Conservation (phyloP, 1,140 invertebrate genomes). For the Mya arenaria region DNA sequence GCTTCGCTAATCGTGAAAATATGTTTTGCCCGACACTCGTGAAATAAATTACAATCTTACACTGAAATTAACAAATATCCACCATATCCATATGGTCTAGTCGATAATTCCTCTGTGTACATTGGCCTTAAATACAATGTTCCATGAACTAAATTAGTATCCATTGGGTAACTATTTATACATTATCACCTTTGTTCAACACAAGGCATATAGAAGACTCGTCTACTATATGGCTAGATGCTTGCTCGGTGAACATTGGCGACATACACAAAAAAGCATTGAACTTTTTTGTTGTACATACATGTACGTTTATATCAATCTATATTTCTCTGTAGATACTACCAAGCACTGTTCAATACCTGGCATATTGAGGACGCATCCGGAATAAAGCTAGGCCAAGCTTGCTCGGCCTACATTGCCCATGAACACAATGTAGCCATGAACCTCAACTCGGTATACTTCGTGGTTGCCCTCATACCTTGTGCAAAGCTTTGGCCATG, state of each 20-base stretch:
- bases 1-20: no score
- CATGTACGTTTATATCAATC: not conserved
- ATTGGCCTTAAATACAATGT: no score
- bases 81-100: no score
- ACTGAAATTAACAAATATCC: no score
- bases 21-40: no score
- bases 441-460: not conserved
- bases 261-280: not conserved
- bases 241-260: not conserved
- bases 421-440: conserved; percentile 2
- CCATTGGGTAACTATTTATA: no score
- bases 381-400: not conserved
- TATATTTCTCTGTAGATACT: not conserved
- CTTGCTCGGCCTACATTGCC: not conserved
- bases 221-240: no score
- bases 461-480: not conserved
- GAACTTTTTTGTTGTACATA: not conserved
- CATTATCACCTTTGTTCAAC: no score
- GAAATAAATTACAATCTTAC: no score
- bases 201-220: no score
- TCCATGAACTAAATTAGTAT: no score
- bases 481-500: conserved; percentile 6
- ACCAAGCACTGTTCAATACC: not conserved
- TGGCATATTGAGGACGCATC: not conserved
- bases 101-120: no score